A percentile compares a stretch with the other conserved stretches of the same genome.
Evolutionary conservation across 2,888 invertebrate genomes (phyloP).

Genomic region (Chymomyza procnemis): DNA sequence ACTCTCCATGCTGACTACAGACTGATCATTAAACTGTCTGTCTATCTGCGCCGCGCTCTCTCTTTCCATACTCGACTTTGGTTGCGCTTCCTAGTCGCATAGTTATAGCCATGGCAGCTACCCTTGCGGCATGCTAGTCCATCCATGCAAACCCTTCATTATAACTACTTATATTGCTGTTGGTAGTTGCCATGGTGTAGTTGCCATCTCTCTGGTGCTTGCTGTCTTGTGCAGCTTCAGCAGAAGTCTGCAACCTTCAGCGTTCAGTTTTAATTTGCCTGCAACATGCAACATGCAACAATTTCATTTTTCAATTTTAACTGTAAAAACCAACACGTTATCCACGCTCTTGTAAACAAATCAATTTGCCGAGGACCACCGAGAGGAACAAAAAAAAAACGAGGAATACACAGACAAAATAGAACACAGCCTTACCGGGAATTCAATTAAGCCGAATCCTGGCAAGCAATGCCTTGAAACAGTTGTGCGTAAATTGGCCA

Average conservation of each 20-base stretch:
- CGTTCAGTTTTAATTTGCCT: constrained; percentile 58
- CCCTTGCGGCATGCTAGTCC: constrained; percentile 39
- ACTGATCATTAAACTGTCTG: constrained; percentile 28
- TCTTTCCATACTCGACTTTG: background rate
- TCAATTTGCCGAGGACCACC: constrained; percentile 49
- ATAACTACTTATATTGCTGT: constrained; percentile 57
- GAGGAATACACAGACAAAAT: background rate
- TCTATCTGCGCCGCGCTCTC: constrained; percentile 23
- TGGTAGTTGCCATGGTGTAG: constrained; percentile 28
- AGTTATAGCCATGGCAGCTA: background rate
- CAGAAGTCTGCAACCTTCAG: constrained; percentile 25
- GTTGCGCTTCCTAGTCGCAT: background rate
- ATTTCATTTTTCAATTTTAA: constrained; percentile 71
- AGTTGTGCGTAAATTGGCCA: constrained; percentile 44
- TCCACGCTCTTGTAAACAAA: constrained; percentile 62
- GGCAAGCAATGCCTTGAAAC: constrained; percentile 4
- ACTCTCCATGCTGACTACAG: background rate
- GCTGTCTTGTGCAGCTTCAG: constrained; percentile 2
- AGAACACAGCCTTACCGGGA: constrained; percentile 29
- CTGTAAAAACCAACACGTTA: constrained; percentile 72
- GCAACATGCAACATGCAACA: constrained; percentile 70
- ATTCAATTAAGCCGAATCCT: constrained; percentile 60
- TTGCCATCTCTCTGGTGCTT: background rate
- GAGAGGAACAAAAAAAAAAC: background rate
- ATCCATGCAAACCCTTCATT: constrained; percentile 55